Conservation (phyloP, 2,888 invertebrate genomes). For the Disparrhopalites patrizii region DNA sequence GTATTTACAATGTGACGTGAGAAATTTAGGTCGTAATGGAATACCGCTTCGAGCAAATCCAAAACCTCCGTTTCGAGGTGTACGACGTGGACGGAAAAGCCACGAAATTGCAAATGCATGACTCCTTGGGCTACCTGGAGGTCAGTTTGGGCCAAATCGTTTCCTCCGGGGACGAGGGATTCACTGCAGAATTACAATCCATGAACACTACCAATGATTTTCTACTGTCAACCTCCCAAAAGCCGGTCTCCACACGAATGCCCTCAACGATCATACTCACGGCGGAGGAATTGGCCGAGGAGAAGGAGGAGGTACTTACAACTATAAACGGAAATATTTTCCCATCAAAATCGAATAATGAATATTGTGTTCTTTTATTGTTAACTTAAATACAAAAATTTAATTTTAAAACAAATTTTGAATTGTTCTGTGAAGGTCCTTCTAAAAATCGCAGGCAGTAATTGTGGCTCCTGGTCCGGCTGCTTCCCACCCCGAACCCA, state of each 20-base stretch:
- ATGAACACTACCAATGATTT: no score
- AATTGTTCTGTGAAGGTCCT: no score
- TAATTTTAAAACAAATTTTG: no score
- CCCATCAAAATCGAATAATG: not conserved
- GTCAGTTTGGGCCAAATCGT: constrained; percentile 53
- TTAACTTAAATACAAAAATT: not conserved
- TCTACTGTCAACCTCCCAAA: no score
- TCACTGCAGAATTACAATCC: not conserved
- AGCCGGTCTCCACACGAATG: constrained; percentile 20
- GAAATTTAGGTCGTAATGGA: constrained; percentile 35
- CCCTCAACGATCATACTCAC: constrained; percentile 3
- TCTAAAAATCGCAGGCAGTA: not conserved
- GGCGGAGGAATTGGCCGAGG: constrained; percentile 10
- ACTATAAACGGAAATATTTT: not conserved
- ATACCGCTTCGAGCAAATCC: constrained; percentile 60
- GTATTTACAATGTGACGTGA: no score
- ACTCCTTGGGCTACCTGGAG: constrained; percentile 56
- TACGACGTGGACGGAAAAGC: constrained; percentile 51
- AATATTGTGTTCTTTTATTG: not conserved
- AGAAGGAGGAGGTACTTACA: constrained; percentile 1
- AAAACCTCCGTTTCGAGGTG: constrained; percentile 56
- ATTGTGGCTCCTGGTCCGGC: constrained; percentile 33
- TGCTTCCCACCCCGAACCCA: constrained; percentile 36
- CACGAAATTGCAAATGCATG: constrained; percentile 50
- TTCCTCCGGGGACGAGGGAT: not conserved